Evolutionary conservation across 2,113 vertebrate genomes (phyloP).

Genomic region (Daboia siamensis): DNA sequence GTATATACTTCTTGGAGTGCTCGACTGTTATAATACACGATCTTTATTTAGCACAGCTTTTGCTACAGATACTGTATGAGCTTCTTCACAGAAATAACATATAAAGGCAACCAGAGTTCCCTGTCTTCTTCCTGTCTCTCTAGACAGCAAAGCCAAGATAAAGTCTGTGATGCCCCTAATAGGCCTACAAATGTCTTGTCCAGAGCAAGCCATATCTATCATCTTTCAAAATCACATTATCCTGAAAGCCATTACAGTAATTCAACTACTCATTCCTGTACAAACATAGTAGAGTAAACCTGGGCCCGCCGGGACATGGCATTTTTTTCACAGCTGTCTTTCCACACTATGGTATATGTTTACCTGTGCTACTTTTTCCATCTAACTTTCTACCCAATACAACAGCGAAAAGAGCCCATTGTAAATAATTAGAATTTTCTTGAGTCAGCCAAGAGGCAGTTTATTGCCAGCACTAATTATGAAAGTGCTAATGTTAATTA

Average conservation of each 20-base stretch:
- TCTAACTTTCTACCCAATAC: slow-evolving; percentile 53
- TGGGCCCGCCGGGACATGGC: not conserved
- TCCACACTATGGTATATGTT: slow-evolving; percentile 22
- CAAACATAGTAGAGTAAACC: not conserved
- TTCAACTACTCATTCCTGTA: not conserved
- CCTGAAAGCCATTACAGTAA: not conserved
- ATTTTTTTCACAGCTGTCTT: not conserved
- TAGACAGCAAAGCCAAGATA: not conserved
- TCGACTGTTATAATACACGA: not conserved
- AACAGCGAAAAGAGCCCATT: slow-evolving; percentile 53
- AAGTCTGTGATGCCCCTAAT: not conserved
- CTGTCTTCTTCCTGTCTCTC: not conserved
- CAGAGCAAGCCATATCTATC: not conserved
- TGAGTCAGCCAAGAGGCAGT: slow-evolving; percentile 53
- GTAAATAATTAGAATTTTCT: slow-evolving; percentile 60
- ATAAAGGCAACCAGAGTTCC: not conserved
- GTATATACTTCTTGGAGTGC: not conserved
- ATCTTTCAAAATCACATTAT: not conserved
- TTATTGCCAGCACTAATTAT: slow-evolving; percentile 51
- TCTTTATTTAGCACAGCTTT: not conserved
- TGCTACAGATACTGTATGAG: not conserved
- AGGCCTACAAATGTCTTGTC: not conserved
- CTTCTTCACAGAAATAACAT: not conserved
- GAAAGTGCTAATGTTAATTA: slow-evolving; percentile 63
- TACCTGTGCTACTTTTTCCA: slow-evolving; percentile 36